phyloP scores from a whole-genome alignment of 1,140 invertebrate species.

The Drosophila novamexicana region DNA sequence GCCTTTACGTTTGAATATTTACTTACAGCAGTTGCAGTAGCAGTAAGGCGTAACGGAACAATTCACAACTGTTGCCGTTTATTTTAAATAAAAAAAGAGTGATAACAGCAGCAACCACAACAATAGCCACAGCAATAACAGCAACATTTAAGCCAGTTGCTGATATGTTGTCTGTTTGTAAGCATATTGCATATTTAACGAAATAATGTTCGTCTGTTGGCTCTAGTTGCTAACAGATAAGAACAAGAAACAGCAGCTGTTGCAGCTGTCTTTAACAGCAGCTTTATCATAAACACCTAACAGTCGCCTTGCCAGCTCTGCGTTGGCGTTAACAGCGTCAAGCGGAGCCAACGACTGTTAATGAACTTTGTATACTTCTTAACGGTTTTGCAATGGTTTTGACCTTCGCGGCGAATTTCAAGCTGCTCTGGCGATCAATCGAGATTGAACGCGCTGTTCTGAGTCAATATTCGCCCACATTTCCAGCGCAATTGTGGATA shows the following conservation, averaged over 20 bases:
- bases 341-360: conserved; percentile 4
- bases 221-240: neutral
- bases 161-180: too few species aligned
- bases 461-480: conserved; percentile 26
- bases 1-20: neutral
- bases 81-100: too few species aligned
- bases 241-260: neutral
- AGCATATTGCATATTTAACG: too few species aligned
- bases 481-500: conserved; percentile 29
- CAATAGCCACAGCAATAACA: too few species aligned
- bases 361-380: neutral
- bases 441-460: conserved; percentile 1
- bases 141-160: too few species aligned
- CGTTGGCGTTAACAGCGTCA: conserved; percentile 10
- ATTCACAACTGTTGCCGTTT: too few species aligned
- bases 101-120: too few species aligned
- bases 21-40: neutral
- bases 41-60: too few species aligned
- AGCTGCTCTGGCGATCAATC: conserved; percentile 10
- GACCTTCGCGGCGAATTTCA: conserved; percentile 23
- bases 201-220: too few species aligned
- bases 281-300: neutral
- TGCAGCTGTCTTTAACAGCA: neutral
- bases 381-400: conserved; percentile 24
- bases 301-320: neutral